phyloP scores from a whole-genome alignment of 1,140 invertebrate species.

The Drosophila subpulchrella region DNA sequence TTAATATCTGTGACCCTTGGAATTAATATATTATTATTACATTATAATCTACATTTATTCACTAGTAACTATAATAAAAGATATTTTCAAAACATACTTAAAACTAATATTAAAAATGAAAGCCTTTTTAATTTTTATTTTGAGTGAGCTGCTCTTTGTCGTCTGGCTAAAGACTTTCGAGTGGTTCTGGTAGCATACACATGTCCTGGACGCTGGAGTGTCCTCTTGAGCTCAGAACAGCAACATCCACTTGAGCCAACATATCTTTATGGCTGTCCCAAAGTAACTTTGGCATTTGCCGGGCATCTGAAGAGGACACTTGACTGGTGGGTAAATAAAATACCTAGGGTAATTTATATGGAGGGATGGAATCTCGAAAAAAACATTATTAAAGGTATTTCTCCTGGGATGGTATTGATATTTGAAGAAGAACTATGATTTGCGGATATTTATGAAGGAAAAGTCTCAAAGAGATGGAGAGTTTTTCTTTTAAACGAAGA shows the following conservation, averaged over 20 bases:
- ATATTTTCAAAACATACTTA: too few relatives aligned
- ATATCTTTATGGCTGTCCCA: slow-evolving; percentile 45
- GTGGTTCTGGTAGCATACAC: slow-evolving; percentile 24
- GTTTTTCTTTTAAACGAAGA: not conserved
- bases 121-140: not conserved
- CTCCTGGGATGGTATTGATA: not conserved
- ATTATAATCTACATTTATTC: too few relatives aligned
- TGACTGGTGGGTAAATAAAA: slow-evolving; percentile 12
- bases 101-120: not conserved
- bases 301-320: slow-evolving; percentile 27
- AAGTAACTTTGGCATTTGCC: slow-evolving; percentile 43
- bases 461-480: too few relatives aligned
- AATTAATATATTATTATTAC: not conserved
- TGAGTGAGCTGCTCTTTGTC: not conserved
- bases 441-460: too few relatives aligned
- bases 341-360: not conserved
- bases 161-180: slow-evolving; percentile 38
- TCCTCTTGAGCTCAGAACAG: slow-evolving; percentile 43
- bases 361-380: not conserved
- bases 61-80: too few relatives aligned
- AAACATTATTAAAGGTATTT: not conserved
- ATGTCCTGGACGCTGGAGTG: slow-evolving; percentile 31
- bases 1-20: slow-evolving; percentile 5
- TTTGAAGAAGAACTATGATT: not conserved
- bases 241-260: slow-evolving; percentile 41